Evolutionary conservation across 2,113 vertebrate species (phyloP).

Genomic region (Vimba vimba): DNA sequence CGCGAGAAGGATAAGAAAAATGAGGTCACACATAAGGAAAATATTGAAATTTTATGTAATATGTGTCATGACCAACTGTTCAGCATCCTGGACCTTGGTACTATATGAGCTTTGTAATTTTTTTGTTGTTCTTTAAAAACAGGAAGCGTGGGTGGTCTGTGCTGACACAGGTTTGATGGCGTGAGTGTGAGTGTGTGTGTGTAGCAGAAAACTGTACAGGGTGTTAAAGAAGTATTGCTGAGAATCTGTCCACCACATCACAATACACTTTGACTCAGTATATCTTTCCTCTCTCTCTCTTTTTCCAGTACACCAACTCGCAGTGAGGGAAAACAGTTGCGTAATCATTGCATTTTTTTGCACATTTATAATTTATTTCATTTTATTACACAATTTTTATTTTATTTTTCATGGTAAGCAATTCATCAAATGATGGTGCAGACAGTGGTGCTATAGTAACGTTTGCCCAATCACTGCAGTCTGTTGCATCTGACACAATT

Average conservation of each 20-base stretch:
- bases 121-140: constrained; percentile 58
- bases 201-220: constrained; percentile 10
- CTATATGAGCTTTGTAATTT: neutral
- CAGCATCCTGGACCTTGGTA: neutral
- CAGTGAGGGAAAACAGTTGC: neutral
- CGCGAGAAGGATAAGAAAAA: neutral
- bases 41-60: neutral
- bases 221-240: constrained; percentile 16
- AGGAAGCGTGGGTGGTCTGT: constrained; percentile 58
- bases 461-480: too few relatives aligned
- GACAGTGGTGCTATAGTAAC: neutral
- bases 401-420: neutral
- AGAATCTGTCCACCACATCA: constrained; percentile 17
- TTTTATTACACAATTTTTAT: neutral
- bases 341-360: neutral
- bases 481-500: too few relatives aligned
- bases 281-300: neutral
- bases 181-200: constrained; percentile 52
- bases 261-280: neutral
- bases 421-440: neutral
- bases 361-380: neutral
- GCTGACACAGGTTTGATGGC: constrained; percentile 55
- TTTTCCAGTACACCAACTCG: neutral
- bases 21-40: neutral
- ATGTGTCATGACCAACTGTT: neutral